These are phyloP conservation scores for Microctenopoma lineatum DNA, from an alignment of 2,797 vertebrate species.

Conservation along the genomic window DNA sequence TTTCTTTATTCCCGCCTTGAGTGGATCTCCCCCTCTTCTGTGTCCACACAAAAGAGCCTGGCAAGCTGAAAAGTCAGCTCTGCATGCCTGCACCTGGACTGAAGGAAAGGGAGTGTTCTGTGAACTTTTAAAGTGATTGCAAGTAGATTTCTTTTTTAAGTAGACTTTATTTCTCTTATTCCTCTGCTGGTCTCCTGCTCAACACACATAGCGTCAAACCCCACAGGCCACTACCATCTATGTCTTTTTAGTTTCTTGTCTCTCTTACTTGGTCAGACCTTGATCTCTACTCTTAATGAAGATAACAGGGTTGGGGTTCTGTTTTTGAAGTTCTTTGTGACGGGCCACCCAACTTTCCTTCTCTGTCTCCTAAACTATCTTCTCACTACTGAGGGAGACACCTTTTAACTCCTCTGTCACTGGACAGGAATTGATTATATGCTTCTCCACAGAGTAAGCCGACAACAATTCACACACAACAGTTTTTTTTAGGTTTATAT, in stretches of 20 bases:
- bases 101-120: slow-evolving; percentile 58
- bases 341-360: slow-evolving; percentile 62
- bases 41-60: slow-evolving; percentile 67
- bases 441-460: slow-evolving; percentile 3
- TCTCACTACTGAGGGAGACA: slow-evolving; percentile 30
- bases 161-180: slow-evolving; percentile 40
- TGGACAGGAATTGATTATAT: slow-evolving; percentile 3
- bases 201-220: slow-evolving; percentile 39
- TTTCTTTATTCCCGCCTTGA: slow-evolving; percentile 75
- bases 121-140: slow-evolving; percentile 66
- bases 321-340: slow-evolving; percentile 70
- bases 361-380: slow-evolving; percentile 25
- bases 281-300: slow-evolving; percentile 63
- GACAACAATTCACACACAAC: slow-evolving; percentile 15
- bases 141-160: slow-evolving; percentile 48
- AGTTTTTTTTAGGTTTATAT: slow-evolving; percentile 14
- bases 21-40: slow-evolving; percentile 65
- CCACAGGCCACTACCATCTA: slow-evolving; percentile 28
- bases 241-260: slow-evolving; percentile 29
- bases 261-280: slow-evolving; percentile 31
- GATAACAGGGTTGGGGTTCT: slow-evolving; percentile 70
- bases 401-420: slow-evolving; percentile 30
- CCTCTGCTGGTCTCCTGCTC: slow-evolving; percentile 24
- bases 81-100: slow-evolving; percentile 81
- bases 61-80: slow-evolving; percentile 62